Percentiles rank a stretch among this genome's conserved stretches.
Evolutionary conservation across 2,113 vertebrate species (phyloP).

Genomic region (Chloebia gouldiae): DNA sequence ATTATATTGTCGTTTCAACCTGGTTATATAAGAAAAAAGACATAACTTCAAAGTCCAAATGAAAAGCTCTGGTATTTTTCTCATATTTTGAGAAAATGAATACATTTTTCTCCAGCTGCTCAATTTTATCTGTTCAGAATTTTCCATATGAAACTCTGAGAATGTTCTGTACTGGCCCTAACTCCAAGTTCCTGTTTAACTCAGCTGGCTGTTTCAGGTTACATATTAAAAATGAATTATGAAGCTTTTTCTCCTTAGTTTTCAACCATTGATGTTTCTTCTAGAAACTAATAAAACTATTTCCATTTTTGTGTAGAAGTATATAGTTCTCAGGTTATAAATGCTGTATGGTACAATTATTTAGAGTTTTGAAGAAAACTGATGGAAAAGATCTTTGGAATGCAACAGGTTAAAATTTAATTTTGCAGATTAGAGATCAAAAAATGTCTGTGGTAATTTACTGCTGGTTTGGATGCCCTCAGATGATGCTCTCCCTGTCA

Average conservation of each 20-base stretch:
- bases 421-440: not conserved
- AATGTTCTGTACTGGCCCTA: constrained; percentile 9
- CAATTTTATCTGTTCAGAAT: constrained; percentile 16
- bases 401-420: not conserved
- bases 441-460: not conserved
- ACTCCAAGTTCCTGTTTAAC: not conserved
- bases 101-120: constrained; percentile 20
- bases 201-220: constrained; percentile 12
- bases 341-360: not conserved
- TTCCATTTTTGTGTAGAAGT: not conserved
- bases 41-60: constrained; percentile 18
- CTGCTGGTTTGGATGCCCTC: not conserved
- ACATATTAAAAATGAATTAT: not conserved
- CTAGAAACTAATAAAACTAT: not conserved
- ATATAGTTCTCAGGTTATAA: not conserved
- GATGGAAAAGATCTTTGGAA: not conserved
- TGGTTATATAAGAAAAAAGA: constrained; percentile 30
- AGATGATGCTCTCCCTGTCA: not conserved
- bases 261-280: not conserved
- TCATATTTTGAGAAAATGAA: constrained; percentile 30
- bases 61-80: constrained; percentile 7
- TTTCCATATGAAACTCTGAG: constrained; percentile 47
- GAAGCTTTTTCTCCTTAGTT: not conserved
- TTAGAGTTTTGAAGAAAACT: not conserved
- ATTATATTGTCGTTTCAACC: constrained; percentile 52